Evolutionary conservation across 2,797 vertebrate genomes (phyloP).

Genomic region (Notolabrus celidotus): DNA sequence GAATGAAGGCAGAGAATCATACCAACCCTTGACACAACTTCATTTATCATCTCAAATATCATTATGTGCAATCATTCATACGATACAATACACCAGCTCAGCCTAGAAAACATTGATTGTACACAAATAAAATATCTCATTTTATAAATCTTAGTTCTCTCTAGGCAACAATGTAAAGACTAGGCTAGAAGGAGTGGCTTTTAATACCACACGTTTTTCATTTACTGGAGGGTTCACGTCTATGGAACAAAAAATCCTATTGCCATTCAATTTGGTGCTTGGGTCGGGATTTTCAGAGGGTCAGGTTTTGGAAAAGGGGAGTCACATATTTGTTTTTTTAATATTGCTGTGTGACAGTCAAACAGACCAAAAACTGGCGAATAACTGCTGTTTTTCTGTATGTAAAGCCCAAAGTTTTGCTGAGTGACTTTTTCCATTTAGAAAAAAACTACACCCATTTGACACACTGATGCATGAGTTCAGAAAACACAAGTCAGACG

Average conservation of each 20-base stretch:
- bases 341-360: conserved; percentile 71
- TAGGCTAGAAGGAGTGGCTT: conserved; percentile 49
- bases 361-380: conserved; percentile 49
- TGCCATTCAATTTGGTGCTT: conserved; percentile 47
- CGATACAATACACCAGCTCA: conserved; percentile 78
- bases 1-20: conserved; percentile 79
- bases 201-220: conserved; percentile 14
- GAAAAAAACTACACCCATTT: conserved; percentile 24
- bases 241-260: conserved; percentile 41
- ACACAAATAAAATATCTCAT: conserved; percentile 80
- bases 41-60: conserved; percentile 76
- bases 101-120: conserved; percentile 85
- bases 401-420: conserved; percentile 13
- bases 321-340: conserved; percentile 59
- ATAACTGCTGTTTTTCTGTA: conserved; percentile 5
- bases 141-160: conserved; percentile 73
- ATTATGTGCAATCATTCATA: conserved; percentile 76
- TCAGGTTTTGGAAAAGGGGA: conserved; percentile 43
- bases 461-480: conserved; percentile 17
- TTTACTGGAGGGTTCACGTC: conserved; percentile 40
- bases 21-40: conserved; percentile 70
- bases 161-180: conserved; percentile 61
- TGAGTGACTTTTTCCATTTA: conserved; percentile 6
- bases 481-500: conserved; percentile 28
- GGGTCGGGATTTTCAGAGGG: conserved; percentile 38